Percentiles rank a stretch among this genome's conserved stretches.
Evolutionary conservation across 1,140 invertebrate genomes (phyloP).

Genomic region (Solenopsis invicta): DNA sequence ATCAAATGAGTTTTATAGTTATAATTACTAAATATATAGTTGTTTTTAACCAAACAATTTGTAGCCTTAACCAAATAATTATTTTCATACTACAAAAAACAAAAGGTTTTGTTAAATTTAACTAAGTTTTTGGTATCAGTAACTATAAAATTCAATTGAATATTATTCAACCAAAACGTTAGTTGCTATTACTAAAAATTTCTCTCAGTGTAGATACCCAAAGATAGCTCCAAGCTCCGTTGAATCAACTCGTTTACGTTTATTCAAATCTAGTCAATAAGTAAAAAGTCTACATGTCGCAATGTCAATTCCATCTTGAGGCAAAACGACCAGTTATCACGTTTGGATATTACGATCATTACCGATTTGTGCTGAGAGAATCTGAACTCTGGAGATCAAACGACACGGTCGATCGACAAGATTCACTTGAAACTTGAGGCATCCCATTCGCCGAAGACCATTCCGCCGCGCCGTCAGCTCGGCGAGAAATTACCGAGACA

Average conservation of each 20-base stretch:
- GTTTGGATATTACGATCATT: neutral
- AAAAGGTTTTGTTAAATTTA: no score
- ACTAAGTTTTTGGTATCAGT: no score
- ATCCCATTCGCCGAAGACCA: neutral
- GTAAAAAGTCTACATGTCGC: neutral
- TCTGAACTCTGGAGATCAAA: neutral
- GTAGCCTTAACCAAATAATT: no score
- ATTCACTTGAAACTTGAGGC: slow-evolving; percentile 17
- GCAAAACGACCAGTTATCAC: neutral
- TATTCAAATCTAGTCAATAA: slow-evolving; percentile 3
- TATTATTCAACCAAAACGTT: no score
- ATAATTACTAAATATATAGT: no score
- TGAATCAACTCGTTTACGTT: neutral
- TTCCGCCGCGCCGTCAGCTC: neutral
- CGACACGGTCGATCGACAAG: neutral
- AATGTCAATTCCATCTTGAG: neutral
- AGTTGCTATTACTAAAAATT: no score
- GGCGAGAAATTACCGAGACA: slow-evolving; percentile 46
- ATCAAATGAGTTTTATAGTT: no score
- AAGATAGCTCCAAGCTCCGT: no score
- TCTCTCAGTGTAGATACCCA: no score
- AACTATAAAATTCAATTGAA: no score
- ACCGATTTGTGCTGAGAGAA: neutral
- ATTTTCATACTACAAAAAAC: no score
- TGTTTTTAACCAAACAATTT: no score